Percentiles rank a stretch among this genome's conserved stretches.
Evolutionary conservation across 2,888 invertebrate genomes (phyloP).

Genomic region (Lacanobia oleracea): DNA sequence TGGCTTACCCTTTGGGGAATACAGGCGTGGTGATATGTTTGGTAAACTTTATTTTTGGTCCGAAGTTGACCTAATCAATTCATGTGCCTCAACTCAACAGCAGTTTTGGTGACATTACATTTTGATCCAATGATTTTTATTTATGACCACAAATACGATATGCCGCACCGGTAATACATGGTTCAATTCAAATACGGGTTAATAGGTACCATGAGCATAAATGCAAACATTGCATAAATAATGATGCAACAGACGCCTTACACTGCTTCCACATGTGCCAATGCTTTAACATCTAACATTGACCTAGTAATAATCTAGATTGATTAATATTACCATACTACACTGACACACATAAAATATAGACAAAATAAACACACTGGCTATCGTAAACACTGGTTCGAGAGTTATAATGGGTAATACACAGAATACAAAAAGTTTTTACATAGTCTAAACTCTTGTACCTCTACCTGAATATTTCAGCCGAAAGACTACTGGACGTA

Average conservation of each 20-base stretch:
- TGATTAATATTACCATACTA: slow-evolving; percentile 36
- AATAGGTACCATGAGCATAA: neutral
- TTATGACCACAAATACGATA: too few relatives aligned
- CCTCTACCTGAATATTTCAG: too few relatives aligned
- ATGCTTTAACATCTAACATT: slow-evolving; percentile 33
- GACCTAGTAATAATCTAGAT: slow-evolving; percentile 43
- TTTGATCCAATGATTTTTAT: too few relatives aligned
- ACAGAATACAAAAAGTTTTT: too few relatives aligned
- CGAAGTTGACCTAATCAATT: too few relatives aligned
- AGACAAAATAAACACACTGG: slow-evolving; percentile 10
- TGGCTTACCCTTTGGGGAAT: too few relatives aligned
- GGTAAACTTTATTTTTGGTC: too few relatives aligned
- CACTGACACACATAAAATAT: slow-evolving; percentile 9
- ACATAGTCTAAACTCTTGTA: too few relatives aligned
- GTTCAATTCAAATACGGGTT: neutral
- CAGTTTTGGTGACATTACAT: neutral
- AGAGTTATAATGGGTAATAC: too few relatives aligned
- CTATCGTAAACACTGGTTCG: neutral
- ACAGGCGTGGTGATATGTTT: too few relatives aligned
- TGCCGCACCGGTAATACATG: neutral
- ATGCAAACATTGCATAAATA: slow-evolving; percentile 13
- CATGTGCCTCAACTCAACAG: neutral
- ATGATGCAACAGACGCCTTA: slow-evolving; percentile 18
- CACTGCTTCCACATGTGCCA: slow-evolving; percentile 22
- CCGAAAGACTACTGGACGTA: too few relatives aligned